Percentiles rank a stretch among this genome's conserved stretches.
phyloP scores from a whole-genome alignment of 2,797 vertebrate genomes.

The Pseudochromis fuscus region DNA sequence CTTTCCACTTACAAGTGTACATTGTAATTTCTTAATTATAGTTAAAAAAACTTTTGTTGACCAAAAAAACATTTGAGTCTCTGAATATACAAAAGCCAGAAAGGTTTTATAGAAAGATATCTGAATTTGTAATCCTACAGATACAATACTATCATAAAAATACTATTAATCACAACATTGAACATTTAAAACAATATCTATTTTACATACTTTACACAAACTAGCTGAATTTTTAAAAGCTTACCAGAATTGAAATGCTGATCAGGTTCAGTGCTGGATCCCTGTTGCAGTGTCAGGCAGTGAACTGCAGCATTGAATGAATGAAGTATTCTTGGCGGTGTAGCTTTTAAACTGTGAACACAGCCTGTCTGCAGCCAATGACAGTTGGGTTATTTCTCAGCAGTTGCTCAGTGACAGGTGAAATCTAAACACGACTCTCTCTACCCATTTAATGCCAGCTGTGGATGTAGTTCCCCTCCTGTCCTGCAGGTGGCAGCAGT shows the following conservation, averaged over 20 bases:
- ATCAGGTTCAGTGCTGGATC: conserved; percentile 16
- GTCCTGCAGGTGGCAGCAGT: conserved; percentile 65
- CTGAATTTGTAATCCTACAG: no score
- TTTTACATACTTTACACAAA: conserved; percentile 6
- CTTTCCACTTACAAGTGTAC: no score
- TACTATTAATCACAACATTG: no score
- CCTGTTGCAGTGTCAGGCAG: conserved; percentile 7
- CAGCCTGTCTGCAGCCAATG: conserved; percentile 32
- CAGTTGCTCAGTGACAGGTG: conserved; percentile 51
- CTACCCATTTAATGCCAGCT: not conserved
- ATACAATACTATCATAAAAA: no score
- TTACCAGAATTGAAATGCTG: conserved; percentile 48
- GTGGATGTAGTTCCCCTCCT: conserved; percentile 45
- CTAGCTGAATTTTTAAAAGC: not conserved
- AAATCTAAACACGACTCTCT: conserved; percentile 36
- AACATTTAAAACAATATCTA: not conserved
- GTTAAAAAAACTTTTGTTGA: no score
- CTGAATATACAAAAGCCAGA: no score
- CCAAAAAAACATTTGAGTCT: no score
- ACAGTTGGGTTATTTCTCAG: not conserved
- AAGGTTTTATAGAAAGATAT: no score
- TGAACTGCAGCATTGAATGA: not conserved
- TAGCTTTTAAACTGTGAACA: conserved; percentile 31
- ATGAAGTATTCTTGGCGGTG: conserved; percentile 36
- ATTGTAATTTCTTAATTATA: no score